Conservation (phyloP, 2,797 vertebrate genomes). For the Pitangus sulphuratus region DNA sequence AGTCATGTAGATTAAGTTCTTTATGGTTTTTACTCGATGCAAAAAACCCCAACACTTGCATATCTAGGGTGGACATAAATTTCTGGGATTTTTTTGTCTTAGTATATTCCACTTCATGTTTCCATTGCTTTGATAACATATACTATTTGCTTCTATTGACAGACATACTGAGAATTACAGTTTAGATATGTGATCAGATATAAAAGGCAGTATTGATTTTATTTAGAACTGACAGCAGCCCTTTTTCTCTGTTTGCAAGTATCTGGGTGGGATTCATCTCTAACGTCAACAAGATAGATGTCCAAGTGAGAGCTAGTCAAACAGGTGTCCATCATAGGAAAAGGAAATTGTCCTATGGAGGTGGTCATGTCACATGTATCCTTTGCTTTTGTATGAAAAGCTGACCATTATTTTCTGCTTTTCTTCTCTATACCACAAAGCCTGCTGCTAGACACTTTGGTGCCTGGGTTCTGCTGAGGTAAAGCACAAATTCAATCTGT, state of each 20-base stretch:
- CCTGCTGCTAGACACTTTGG: background rate
- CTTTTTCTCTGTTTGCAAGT: background rate
- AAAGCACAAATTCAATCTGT: background rate
- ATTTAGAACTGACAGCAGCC: background rate
- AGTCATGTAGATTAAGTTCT: background rate
- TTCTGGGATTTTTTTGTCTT: background rate
- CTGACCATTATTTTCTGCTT: background rate
- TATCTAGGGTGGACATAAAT: background rate
- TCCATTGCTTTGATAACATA: background rate
- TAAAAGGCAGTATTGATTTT: background rate
- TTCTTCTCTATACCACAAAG: accelerated
- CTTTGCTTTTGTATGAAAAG: background rate
- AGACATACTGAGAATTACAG: background rate
- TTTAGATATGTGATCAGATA: background rate
- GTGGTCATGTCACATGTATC: background rate
- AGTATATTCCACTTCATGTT: background rate
- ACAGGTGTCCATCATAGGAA: background rate
- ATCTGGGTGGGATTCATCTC: background rate
- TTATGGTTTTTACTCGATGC: background rate
- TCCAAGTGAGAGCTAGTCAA: background rate
- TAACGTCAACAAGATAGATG: background rate
- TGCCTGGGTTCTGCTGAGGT: background rate
- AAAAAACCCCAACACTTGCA: background rate
- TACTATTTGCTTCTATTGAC: background rate
- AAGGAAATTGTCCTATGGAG: background rate